Percentiles rank a stretch among this genome's conserved stretches.
Evolutionary conservation across 2,888 invertebrate species (phyloP).

Genomic region (Malacosoma neustria): DNA sequence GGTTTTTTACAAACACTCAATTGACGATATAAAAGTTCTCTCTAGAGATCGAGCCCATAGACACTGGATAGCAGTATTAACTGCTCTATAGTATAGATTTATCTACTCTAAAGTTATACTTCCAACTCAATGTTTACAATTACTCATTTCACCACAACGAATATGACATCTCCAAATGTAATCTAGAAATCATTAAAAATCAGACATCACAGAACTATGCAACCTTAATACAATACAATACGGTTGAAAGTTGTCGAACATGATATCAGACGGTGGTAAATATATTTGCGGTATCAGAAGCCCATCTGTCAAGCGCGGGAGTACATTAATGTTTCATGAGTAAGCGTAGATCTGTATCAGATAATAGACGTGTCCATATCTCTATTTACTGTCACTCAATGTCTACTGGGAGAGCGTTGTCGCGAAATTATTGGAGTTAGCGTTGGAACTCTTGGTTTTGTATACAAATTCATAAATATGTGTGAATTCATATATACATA

Average conservation of each 20-base stretch:
- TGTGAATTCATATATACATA: too few species aligned
- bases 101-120: too few species aligned
- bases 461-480: too few species aligned
- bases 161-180: neutral
- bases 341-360: conserved; percentile 63
- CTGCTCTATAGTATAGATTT: too few species aligned
- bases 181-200: neutral
- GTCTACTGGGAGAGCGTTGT: neutral
- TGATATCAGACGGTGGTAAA: neutral
- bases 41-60: too few species aligned
- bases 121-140: too few species aligned
- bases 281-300: conserved; percentile 39
- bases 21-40: too few species aligned
- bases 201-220: neutral
- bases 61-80: too few species aligned
- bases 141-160: neutral
- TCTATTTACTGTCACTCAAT: conserved; percentile 28
- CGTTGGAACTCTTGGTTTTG: too few species aligned
- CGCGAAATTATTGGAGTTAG: neutral
- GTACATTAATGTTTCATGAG: conserved; percentile 67
- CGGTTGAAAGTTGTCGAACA: conserved; percentile 2
- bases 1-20: too few species aligned
- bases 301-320: conserved; percentile 52
- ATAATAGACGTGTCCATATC: conserved; percentile 63
- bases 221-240: neutral